These are phyloP conservation scores for Diabrotica undecimpunctata DNA, from an alignment of 1,140 invertebrate genomes.

Conservation along the genomic window DNA sequence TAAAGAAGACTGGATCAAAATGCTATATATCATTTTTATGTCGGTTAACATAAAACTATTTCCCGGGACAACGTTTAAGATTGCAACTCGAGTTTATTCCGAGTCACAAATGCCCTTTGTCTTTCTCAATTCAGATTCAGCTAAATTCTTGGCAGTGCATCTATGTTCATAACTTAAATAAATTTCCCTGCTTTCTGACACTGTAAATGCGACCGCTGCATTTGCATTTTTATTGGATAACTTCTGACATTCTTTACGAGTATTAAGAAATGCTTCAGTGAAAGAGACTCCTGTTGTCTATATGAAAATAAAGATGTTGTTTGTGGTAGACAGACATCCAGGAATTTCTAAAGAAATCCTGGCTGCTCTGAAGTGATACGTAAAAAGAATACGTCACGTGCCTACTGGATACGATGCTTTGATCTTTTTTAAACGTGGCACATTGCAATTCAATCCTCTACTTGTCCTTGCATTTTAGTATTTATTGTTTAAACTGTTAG, in stretches of 20 bases:
- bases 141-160: neutral
- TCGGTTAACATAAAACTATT: no score
- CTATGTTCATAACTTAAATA: neutral
- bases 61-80: neutral
- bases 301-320: neutral
- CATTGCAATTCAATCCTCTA: no score
- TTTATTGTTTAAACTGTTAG: no score
- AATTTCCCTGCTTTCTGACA: neutral
- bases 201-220: conserved; percentile 6
- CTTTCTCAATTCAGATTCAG: neutral
- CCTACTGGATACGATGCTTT: no score
- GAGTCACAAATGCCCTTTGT: neutral
- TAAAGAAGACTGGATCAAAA: no score
- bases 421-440: no score
- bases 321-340: neutral
- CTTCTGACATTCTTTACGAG: neutral
- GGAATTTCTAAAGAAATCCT: no score
- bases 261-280: neutral
- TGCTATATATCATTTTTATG: no score
- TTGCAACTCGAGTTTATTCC: neutral
- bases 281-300: neutral
- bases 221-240: conserved; percentile 12
- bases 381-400: no score
- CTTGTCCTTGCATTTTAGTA: no score
- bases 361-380: no score